Percentiles rank a stretch among this genome's conserved stretches.
phyloP scores from a whole-genome alignment of 2,113 vertebrate species.

The Ibidorhyncha struthersii region DNA sequence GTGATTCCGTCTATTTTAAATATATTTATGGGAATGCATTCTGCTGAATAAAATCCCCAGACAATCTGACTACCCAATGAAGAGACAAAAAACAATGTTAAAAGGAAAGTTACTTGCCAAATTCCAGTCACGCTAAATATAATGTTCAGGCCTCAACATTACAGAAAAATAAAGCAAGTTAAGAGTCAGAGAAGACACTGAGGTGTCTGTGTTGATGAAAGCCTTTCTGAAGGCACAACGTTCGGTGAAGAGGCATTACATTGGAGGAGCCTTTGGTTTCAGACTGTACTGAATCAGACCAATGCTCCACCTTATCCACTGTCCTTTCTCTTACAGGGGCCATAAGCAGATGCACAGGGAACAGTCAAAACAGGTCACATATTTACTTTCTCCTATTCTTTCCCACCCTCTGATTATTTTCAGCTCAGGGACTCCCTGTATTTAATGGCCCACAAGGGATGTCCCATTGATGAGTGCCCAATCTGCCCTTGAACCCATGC shows the following conservation, averaged over 20 bases:
- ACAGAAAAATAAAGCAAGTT: neutral
- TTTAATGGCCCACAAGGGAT: neutral
- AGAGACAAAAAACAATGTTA: conserved; percentile 30
- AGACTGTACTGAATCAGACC: neutral
- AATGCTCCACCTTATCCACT: neutral
- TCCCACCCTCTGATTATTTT: neutral
- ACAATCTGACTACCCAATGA: conserved; percentile 20
- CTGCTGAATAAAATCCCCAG: conserved; percentile 64
- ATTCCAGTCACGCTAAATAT: conserved; percentile 55
- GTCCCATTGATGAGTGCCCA: neutral
- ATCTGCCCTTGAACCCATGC: neutral
- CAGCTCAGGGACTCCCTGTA: neutral
- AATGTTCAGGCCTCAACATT: neutral
- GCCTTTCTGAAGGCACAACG: neutral
- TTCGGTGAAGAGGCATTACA: neutral
- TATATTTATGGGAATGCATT: conserved; percentile 56
- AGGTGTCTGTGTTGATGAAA: neutral
- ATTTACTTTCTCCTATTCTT: neutral
- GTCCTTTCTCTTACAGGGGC: neutral
- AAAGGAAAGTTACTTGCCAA: conserved; percentile 46
- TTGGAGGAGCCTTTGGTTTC: neutral
- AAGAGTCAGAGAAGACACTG: neutral
- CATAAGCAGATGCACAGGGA: neutral
- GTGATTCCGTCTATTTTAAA: conserved; percentile 35
- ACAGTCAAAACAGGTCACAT: neutral